Base-by-base conservation (phyloP, 2,888 invertebrate species). In the Erpobdella octoculata region DNA sequence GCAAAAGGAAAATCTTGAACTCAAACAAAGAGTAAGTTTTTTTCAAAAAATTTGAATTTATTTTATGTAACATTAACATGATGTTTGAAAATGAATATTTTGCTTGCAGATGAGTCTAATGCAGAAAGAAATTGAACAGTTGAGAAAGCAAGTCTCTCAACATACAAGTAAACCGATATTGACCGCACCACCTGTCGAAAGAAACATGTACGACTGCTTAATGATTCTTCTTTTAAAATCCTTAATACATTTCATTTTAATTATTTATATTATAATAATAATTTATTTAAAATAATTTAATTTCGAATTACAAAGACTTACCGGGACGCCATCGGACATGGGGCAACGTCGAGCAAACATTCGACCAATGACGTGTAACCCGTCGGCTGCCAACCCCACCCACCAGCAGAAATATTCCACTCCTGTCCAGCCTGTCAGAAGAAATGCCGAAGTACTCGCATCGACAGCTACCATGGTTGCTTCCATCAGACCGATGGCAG, bases 341-440 rank as follows among this genome's bases (percentile, higher is more conserved):
- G 31, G 37, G 18, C 71, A 71, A 59, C 48, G 71, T 9, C 59
- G 71, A 0, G 94, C 94, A 5, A 94, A 94, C 81, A 94, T 94
- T 59, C 92, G 92, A 82, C 94, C 94, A 0, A 92, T 94, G 89
- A 90, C 93, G 2, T 91, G 91, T 78, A 86, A 83, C 64, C 64
- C 66, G 25, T 35, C 53, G 3, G 35, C 62, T 31, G n/a, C 62
- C 28, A 62, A 31, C n/a, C n/a, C 62, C 33, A 62, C 62, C 8
- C 31, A 62, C 33, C 69, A 69, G n/a, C 77, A 25, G 31, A 61
- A 64, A n/a, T 73, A 74, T 35, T 76, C 79, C 46, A 76, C 80
- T 0, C 76, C 79, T 33, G 76, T 76, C 4, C 76, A 77, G 71
- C 80, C 78, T 37, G 79, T 78, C 28, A 76, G 78, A 58, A 78